Conservation (phyloP, 2,888 invertebrate species). For the Buathra laborator region DNA sequence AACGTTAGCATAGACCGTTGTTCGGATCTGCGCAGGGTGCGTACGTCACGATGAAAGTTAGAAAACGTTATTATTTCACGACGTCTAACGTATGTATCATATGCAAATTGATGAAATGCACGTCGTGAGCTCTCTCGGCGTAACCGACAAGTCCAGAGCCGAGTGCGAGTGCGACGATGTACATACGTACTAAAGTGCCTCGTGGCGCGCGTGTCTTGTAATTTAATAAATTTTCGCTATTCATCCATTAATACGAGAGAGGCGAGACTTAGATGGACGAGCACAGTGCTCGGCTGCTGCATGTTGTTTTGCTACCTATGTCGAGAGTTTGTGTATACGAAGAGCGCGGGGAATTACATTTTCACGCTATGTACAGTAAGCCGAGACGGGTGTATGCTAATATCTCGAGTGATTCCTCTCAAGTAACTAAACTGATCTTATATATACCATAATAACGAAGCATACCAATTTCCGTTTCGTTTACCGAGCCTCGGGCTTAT, state of each 20-base stretch:
- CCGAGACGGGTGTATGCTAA: constrained; percentile 40
- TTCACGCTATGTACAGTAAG: constrained; percentile 56
- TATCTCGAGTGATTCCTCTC: constrained; percentile 49
- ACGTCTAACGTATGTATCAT: constrained; percentile 48
- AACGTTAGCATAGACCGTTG: constrained; percentile 24
- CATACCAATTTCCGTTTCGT: constrained; percentile 64
- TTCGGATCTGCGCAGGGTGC: constrained; percentile 35
- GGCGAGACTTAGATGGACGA: constrained; percentile 45
- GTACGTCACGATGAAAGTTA: constrained; percentile 62
- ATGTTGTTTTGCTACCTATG: constrained; percentile 37
- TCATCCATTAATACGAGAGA: constrained; percentile 61
- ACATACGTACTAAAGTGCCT: not conserved
- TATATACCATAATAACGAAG: constrained; percentile 44
- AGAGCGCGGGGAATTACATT: constrained; percentile 59
- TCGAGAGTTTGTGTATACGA: constrained; percentile 23
- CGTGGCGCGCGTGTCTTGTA: constrained; percentile 39
- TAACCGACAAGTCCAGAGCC: constrained; percentile 13
- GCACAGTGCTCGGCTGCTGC: constrained; percentile 6
- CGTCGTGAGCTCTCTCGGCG: constrained; percentile 31
- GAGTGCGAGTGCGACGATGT: not conserved
- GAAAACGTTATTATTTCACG: constrained; percentile 59
- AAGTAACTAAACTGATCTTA: constrained; percentile 44
- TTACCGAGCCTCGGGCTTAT: constrained; percentile 46
- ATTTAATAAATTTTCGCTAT: constrained; percentile 63
- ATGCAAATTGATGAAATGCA: constrained; percentile 66